Evolutionary conservation across 2,888 invertebrate species (phyloP), one percentile per base, ranked within the genome.

Genomic region (Tachystola acroxantha): DNA sequence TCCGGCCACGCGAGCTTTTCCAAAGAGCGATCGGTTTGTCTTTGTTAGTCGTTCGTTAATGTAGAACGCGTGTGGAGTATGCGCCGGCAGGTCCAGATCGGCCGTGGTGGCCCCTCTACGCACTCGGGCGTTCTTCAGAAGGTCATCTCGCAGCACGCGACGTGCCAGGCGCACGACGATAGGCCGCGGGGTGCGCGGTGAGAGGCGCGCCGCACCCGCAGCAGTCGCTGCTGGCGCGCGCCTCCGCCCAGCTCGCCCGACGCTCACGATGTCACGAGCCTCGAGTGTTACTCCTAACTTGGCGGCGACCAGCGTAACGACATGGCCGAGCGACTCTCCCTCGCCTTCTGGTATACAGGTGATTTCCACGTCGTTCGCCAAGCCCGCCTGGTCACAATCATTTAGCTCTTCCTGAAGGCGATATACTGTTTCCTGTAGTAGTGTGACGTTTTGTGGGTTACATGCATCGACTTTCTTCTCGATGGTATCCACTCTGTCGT

Each of bases 21-120:
- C 14, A 27, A 40, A 37, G 1, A 40, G 19, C 7, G 2, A 1
- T 2, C 40, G 11, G 3, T 40, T 40, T 1, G 12, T 9, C 7
- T 12, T 29, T 1, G 36, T 40, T n/a, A n/a, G n/a, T n/a, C n/a
- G n/a, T n/a, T n/a, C n/a, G n/a, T n/a, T n/a, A n/a, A n/a, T n/a
- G n/a, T 20, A 20, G 6, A 2, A 2, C 2, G 1, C 9, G 1
- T 3, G 6, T 2, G 20, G 6, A 7, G 2, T 5, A 5, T 20
- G 20, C 20, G 2, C 3, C 2, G 20, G 3, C 1, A 20, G 20
- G 2, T 9, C 20, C 3, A 20, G 20, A 5, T 20, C 20, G 2
- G 20, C 20, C 20, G 20, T 20, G 1, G 2, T 20, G 20, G 20
- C 6, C 9, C 1, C 7, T 20, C 20, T 6, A 1, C 20, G 20